Conservation (phyloP, 2,888 invertebrate species). For the Epiblema foenella region DNA sequence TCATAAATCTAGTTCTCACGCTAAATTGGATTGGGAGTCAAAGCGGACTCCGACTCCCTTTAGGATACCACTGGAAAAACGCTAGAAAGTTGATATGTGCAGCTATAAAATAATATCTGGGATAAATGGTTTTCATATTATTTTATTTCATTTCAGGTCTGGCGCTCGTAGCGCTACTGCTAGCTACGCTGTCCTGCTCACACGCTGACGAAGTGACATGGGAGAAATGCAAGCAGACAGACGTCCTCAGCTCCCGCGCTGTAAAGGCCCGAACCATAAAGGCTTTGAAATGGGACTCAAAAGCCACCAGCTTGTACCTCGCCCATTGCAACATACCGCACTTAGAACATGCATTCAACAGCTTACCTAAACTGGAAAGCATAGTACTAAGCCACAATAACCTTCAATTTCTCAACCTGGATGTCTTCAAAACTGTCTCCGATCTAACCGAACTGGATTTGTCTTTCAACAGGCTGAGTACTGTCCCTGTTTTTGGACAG, state of each 20-base stretch:
- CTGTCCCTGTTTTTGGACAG: conserved; percentile 7
- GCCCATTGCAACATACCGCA: conserved; percentile 10
- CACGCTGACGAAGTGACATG: conserved; percentile 2
- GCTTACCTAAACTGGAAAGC: conserved; percentile 1
- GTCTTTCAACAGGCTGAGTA: conserved; percentile 6
- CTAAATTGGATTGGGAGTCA: too few species aligned
- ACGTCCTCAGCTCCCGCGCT: conserved; percentile 12
- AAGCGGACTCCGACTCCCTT: too few species aligned
- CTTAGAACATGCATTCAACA: background rate
- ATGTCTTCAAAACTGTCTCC: background rate
- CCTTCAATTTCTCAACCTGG: background rate
- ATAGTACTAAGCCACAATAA: conserved; percentile 4
- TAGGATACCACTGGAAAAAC: too few species aligned
- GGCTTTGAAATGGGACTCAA: conserved; percentile 5
- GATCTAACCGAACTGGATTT: background rate
- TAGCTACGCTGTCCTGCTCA: background rate
- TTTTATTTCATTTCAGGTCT: background rate
- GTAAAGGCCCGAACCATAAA: background rate
- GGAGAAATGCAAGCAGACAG: conserved; percentile 12
- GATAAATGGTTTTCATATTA: too few species aligned
- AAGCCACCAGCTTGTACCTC: conserved; percentile 8
- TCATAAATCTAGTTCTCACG: too few species aligned
- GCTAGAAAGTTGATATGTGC: too few species aligned
- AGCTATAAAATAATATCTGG: too few species aligned
- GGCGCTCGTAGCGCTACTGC: background rate